phyloP scores from a whole-genome alignment of 2,113 vertebrate genomes.

The Eulemur rufifrons region DNA sequence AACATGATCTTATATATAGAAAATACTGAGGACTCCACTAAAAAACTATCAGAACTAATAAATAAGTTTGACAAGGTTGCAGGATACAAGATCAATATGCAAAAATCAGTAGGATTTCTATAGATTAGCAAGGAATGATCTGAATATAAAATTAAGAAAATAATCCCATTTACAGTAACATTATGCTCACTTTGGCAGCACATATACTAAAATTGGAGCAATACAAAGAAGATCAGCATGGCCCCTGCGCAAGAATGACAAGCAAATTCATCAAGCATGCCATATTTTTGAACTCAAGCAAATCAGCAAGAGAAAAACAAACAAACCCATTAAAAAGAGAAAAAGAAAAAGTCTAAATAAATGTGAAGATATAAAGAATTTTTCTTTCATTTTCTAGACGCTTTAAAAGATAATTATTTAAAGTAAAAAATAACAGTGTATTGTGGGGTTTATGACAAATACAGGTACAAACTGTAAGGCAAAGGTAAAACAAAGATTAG shows the following conservation, averaged over 20 bases:
- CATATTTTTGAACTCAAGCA: too few relatives aligned
- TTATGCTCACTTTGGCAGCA: too few relatives aligned
- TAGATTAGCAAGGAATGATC: background rate
- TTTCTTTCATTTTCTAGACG: background rate
- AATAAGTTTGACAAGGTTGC: background rate
- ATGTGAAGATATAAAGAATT: background rate
- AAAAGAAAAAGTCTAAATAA: background rate
- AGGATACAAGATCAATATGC: background rate
- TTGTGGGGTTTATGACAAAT: background rate
- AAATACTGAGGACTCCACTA: background rate
- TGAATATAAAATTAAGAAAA: conserved; percentile 36
- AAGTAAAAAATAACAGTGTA: background rate
- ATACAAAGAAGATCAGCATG: too few relatives aligned
- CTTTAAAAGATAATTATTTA: background rate
- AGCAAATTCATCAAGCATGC: too few relatives aligned
- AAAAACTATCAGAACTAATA: background rate
- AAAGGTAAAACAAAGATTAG: background rate
- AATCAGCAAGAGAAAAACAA: too few relatives aligned
- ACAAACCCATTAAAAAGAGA: too few relatives aligned
- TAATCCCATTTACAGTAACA: background rate
- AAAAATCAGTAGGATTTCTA: conserved; percentile 5
- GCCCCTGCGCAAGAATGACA: too few relatives aligned
- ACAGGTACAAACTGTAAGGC: background rate
- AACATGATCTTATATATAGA: background rate
- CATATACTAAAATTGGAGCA: too few relatives aligned